phyloP scores from a whole-genome alignment of 1,140 invertebrate genomes.

The Polypedilum vanderplanki region DNA sequence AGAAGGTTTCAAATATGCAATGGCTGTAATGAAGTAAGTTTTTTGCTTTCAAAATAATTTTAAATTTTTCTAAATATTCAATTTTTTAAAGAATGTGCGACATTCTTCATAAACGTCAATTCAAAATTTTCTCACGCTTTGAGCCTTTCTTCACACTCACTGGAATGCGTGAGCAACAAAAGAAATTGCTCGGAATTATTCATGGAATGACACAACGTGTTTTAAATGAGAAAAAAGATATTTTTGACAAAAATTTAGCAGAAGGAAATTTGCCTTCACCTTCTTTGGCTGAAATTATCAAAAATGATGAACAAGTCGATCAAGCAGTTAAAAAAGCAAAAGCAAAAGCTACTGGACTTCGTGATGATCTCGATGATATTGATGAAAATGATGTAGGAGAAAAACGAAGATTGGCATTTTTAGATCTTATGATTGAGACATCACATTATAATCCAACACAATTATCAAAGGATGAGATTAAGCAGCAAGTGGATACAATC shows the following conservation, averaged over 20 bases:
- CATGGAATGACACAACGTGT: conserved; percentile 57
- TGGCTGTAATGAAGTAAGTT: conserved; percentile 62
- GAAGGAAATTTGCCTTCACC: conserved; percentile 45
- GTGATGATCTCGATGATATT: conserved; percentile 63
- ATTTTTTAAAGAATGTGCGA: conserved; percentile 56
- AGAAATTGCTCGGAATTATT: conserved; percentile 54
- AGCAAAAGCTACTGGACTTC: conserved; percentile 47
- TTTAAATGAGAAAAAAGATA: conserved; percentile 52
- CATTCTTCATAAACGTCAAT: conserved; percentile 60
- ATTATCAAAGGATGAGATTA: conserved; percentile 51
- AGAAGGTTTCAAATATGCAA: conserved; percentile 60
- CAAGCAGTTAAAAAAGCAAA: conserved; percentile 38
- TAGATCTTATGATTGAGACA: conserved; percentile 53
- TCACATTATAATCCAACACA: conserved; percentile 35
- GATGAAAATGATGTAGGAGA: conserved; percentile 62
- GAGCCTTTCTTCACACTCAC: conserved; percentile 56
- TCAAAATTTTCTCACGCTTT: conserved; percentile 52
- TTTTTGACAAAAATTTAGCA: conserved; percentile 46
- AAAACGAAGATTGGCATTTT: conserved; percentile 48
- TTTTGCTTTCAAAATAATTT: conserved; percentile 28
- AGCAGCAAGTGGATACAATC: conserved; percentile 73
- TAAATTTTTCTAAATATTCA: not conserved
- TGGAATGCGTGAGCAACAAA: conserved; percentile 51
- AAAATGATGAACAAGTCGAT: conserved; percentile 34
- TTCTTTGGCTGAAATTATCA: conserved; percentile 37